Evolutionary conservation across 53 echinoderm and acorn worm species (phyloP), one percentile per base, ranked within the genome.

Genomic region (Paelopatides confundens): DNA sequence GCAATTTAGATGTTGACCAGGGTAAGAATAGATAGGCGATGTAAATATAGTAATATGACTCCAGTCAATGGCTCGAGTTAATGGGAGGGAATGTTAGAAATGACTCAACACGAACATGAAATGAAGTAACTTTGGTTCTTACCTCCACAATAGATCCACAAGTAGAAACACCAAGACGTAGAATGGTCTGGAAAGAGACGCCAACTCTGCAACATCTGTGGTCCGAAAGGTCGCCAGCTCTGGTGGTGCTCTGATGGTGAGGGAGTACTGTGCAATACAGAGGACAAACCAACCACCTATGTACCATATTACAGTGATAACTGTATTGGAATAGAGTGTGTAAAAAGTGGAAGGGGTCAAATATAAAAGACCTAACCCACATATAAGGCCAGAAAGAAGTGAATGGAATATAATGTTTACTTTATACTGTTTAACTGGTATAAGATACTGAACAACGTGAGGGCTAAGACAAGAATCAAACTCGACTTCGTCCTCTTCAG

Each of bases 401-500:
- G 92, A 85, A 76, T 97, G 98, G 24, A 97, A 50, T 36, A 95
- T 1, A 21, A 97, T 94, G 82, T 97, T 97, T 9, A 92, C 66
- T 71, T 92, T 95, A 79, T 37, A 94, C 35, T 92, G 94, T 77
- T 97, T 97, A 30, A 84, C 88, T 27, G 98, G 98, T 31, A 97
- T 54, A 52, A 94, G 49, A 51, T 91, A 97, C 47, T 97, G 82
- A 30, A 95, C 78, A 13, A 95, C 94, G 21, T 97, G 92, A 5
- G 82, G 40, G 14, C 92, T 90, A 34, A 90, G 93, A 69, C 94
- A 93, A 1, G 92, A 90, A 10, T 95, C 94, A 91, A 97, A 97
- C 6, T 97, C 95, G 2, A 97, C 92, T 85, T 97, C 95, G 29
- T 95, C 98, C 48, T 97, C 98, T 34, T 97, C 97, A 2, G 97